A percentile compares a stretch with the other conserved stretches of the same genome.
phyloP scores from a whole-genome alignment of 2,888 invertebrate genomes.

The Cepaea hortensis region DNA sequence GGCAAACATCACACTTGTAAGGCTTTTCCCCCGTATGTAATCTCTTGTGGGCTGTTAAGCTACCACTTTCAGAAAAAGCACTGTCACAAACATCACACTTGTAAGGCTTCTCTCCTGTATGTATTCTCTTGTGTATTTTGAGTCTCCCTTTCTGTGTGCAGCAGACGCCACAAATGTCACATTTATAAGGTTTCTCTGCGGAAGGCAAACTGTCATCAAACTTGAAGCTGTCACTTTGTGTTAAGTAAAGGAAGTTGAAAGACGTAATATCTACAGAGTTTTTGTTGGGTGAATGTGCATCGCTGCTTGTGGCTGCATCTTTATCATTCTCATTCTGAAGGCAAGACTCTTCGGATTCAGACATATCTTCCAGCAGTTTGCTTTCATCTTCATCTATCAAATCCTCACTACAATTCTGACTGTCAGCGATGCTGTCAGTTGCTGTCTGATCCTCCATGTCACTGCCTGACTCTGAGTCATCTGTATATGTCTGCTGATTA shows the following conservation, averaged over 20 bases:
- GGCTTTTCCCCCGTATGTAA: slow-evolving; percentile 7
- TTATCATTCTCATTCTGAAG: too few relatives aligned
- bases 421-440: neutral
- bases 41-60: neutral
- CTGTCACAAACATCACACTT: neutral
- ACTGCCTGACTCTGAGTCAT: neutral
- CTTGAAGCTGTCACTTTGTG: neutral
- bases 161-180: neutral
- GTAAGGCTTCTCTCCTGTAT: neutral
- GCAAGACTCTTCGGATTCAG: too few relatives aligned
- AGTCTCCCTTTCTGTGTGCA: neutral
- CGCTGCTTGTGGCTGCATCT: neutral
- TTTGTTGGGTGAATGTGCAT: neutral
- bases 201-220: neutral
- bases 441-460: neutral
- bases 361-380: too few relatives aligned
- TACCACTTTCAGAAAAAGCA: neutral
- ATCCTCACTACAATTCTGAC: neutral
- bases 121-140: neutral
- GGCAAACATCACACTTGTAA: slow-evolving; percentile 1
- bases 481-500: neutral
- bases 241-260: too few relatives aligned
- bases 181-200: neutral
- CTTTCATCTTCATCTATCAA: too few relatives aligned
- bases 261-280: neutral